Conservation (phyloP, 1,140 invertebrate genomes). For the Sycobia sp. region DNA sequence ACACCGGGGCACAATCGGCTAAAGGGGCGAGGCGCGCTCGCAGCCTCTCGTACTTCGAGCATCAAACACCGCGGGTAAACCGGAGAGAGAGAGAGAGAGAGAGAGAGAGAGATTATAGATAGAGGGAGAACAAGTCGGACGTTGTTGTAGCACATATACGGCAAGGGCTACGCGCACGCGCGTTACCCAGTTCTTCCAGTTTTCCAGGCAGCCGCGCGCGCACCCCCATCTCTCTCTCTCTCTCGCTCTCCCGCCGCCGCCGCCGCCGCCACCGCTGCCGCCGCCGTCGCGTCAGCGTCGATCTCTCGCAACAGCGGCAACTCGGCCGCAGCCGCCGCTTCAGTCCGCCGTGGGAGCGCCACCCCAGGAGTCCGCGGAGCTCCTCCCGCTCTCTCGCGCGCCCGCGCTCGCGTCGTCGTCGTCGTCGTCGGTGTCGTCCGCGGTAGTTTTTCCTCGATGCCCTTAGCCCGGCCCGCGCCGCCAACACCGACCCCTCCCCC, state of each 20-base stretch:
- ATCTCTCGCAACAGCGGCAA: slow-evolving; percentile 19
- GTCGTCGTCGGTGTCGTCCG: too few relatives aligned
- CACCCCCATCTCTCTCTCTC: too few relatives aligned
- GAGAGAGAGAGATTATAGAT: too few relatives aligned
- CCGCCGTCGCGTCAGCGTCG: slow-evolving; percentile 1
- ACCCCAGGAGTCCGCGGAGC: slow-evolving; percentile 36
- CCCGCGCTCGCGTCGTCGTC: not conserved
- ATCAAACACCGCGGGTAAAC: too few relatives aligned
- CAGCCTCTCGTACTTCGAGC: slow-evolving; percentile 30
- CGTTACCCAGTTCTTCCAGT: not conserved
- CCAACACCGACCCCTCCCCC: too few relatives aligned
- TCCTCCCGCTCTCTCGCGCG: slow-evolving; percentile 16
- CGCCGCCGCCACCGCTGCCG: too few relatives aligned
- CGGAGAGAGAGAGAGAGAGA: too few relatives aligned
- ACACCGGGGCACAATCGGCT: not conserved
- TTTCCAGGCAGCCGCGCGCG: not conserved
- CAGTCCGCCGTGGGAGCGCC: slow-evolving; percentile 34
- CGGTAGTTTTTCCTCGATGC: too few relatives aligned
- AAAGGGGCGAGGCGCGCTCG: slow-evolving; percentile 41
- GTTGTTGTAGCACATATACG: too few relatives aligned
- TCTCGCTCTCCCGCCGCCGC: not conserved
- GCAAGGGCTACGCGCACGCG: slow-evolving; percentile 5
- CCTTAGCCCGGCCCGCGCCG: too few relatives aligned
- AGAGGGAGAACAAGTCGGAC: too few relatives aligned
- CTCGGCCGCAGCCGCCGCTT: slow-evolving; percentile 17